Percentiles rank a stretch among this genome's conserved stretches.
Conservation (phyloP, 2,888 invertebrate genomes). For the Elegia similella region DNA sequence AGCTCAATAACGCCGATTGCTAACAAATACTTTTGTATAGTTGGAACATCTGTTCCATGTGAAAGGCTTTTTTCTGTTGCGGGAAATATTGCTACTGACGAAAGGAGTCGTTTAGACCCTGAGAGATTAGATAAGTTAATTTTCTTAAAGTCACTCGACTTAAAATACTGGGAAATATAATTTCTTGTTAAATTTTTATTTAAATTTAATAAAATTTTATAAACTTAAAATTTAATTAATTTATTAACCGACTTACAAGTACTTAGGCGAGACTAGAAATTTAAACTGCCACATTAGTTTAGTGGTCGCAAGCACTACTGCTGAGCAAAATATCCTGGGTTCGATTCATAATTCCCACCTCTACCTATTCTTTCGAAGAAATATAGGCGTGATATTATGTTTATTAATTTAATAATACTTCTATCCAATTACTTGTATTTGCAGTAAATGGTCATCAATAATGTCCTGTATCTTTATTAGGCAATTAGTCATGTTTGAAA, state of each 20-base stretch:
- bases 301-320: too few relatives aligned
- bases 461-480: too few relatives aligned
- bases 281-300: too few relatives aligned
- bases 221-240: not conserved
- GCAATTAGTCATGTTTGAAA: slow-evolving; percentile 5
- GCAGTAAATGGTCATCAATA: too few relatives aligned
- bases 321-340: too few relatives aligned
- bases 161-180: not conserved
- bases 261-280: too few relatives aligned
- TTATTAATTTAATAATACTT: too few relatives aligned
- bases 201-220: too few relatives aligned
- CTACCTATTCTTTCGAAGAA: too few relatives aligned
- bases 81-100: slow-evolving; percentile 27
- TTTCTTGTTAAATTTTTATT: not conserved
- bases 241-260: not conserved
- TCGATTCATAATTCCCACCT: too few relatives aligned
- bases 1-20: slow-evolving; percentile 28
- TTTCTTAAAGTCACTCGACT: not conserved
- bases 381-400: too few relatives aligned
- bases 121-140: slow-evolving; percentile 11
- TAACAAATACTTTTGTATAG: slow-evolving; percentile 29
- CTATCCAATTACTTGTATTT: too few relatives aligned
- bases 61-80: slow-evolving; percentile 26
- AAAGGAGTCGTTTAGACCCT: slow-evolving; percentile 25
- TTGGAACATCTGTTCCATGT: slow-evolving; percentile 30